Conservation (phyloP, 2,113 vertebrate genomes). For the Choloepus hoffmanni region DNA sequence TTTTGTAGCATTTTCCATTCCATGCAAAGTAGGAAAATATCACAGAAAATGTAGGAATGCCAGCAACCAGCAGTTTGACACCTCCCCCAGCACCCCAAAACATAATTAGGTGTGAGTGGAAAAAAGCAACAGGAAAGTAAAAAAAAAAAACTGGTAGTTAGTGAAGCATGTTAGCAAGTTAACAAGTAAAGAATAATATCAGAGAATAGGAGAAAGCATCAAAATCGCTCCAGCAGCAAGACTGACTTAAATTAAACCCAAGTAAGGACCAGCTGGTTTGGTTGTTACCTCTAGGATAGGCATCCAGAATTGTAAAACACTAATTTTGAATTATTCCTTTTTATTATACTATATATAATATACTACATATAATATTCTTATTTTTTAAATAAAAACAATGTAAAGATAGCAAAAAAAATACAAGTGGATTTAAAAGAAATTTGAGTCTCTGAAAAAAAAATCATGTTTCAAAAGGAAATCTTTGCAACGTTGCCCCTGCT, state of each 20-base stretch:
- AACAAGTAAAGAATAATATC: neutral
- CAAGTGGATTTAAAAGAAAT: slow-evolving; percentile 9
- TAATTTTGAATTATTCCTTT: neutral
- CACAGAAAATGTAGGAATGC: neutral
- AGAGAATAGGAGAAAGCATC: neutral
- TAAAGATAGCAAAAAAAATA: neutral
- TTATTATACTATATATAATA: neutral
- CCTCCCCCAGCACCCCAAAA: neutral
- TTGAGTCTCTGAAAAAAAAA: neutral
- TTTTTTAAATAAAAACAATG: slow-evolving; percentile 29
- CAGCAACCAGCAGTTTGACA: neutral
- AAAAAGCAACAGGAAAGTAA: slow-evolving; percentile 1
- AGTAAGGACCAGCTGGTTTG: neutral
- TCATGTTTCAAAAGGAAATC: neutral
- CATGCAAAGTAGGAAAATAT: neutral
- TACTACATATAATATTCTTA: neutral
- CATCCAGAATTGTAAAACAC: neutral
- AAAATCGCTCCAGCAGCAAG: neutral
- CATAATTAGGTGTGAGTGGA: neutral
- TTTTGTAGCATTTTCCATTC: neutral
- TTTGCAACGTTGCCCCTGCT: slow-evolving; percentile 38
- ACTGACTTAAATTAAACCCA: slow-evolving; percentile 10
- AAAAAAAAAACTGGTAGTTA: neutral
- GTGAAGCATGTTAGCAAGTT: neutral
- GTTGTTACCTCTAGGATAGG: neutral